phyloP scores from a whole-genome alignment of 2,888 invertebrate genomes.

The Hylaea fasciaria region DNA sequence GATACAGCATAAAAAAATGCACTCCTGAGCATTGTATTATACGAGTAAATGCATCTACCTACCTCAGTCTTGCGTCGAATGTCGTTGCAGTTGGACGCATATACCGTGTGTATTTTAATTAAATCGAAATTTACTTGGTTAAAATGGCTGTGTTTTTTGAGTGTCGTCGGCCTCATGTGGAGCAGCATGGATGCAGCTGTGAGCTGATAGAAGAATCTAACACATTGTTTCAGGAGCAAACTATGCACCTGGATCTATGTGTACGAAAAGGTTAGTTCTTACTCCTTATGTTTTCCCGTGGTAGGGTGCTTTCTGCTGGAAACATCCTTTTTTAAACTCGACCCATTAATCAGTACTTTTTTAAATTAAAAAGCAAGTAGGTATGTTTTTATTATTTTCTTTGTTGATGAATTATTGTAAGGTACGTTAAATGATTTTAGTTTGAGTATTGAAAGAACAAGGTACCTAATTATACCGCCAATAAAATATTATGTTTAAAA shows the following conservation, averaged over 20 bases:
- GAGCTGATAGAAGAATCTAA: constrained; percentile 30
- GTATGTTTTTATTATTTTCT: no score
- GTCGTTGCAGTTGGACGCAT: constrained; percentile 8
- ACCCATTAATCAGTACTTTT: no score
- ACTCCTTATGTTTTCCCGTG: not conserved
- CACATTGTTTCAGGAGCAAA: constrained; percentile 19
- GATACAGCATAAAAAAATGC: constrained; percentile 9
- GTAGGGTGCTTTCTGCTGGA: no score
- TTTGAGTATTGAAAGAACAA: no score
- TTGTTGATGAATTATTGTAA: no score
- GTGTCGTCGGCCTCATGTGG: constrained; percentile 33
- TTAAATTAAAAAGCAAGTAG: no score
- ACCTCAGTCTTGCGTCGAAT: constrained; percentile 13
- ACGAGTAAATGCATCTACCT: constrained; percentile 1
- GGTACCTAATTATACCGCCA: no score
- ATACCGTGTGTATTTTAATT: not conserved
- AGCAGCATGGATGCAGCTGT: constrained; percentile 33
- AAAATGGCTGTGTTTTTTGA: constrained; percentile 31
- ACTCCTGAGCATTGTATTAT: constrained; percentile 28
- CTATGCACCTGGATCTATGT: constrained; percentile 25
- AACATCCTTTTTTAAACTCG: no score
- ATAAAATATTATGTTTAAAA: no score
- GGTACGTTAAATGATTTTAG: no score
- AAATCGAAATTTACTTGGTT: not conserved
- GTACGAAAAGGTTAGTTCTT: constrained; percentile 33